Evolutionary conservation across 2,888 invertebrate genomes (phyloP).

Genomic region (Ellobium chinense): DNA sequence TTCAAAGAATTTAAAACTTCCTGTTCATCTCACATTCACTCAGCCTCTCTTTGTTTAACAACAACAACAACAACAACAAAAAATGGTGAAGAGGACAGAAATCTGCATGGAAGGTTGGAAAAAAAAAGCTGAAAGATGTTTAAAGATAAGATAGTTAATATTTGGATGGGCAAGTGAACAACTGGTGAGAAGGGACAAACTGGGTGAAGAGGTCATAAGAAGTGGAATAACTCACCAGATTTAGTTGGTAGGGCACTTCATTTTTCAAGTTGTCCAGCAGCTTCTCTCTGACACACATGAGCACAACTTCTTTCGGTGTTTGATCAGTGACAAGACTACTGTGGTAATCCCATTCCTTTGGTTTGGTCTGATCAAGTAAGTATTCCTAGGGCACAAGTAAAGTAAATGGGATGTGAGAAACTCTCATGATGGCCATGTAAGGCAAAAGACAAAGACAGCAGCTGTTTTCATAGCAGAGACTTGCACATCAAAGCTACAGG

Average conservation of each 20-base stretch:
- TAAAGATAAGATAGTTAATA: not conserved
- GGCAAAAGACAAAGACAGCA: no score
- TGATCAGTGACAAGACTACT: conserved; percentile 87
- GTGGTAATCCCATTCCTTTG: conserved; percentile 85
- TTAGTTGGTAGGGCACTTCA: conserved; percentile 91
- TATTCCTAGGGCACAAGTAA: no score
- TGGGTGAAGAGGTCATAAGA: not conserved
- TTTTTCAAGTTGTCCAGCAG: conserved; percentile 90
- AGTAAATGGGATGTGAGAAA: no score
- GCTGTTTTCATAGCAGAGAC: no score
- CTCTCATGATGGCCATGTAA: no score
- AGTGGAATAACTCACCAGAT: conserved; percentile 7
- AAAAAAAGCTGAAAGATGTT: not conserved
- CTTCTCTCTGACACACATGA: conserved; percentile 89
- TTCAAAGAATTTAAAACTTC: no score
- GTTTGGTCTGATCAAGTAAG: conserved; percentile 84
- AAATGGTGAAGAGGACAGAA: no score
- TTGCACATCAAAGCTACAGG: no score
- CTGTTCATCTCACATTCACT: no score
- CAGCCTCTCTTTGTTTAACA: no score
- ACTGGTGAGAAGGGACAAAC: no score
- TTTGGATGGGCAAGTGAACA: not conserved
- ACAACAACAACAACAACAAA: no score
- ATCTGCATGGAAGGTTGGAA: not conserved
- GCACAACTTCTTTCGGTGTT: conserved; percentile 85